Evolutionary conservation across 2,888 invertebrate species (phyloP).

Genomic region (Monopis laevigella): DNA sequence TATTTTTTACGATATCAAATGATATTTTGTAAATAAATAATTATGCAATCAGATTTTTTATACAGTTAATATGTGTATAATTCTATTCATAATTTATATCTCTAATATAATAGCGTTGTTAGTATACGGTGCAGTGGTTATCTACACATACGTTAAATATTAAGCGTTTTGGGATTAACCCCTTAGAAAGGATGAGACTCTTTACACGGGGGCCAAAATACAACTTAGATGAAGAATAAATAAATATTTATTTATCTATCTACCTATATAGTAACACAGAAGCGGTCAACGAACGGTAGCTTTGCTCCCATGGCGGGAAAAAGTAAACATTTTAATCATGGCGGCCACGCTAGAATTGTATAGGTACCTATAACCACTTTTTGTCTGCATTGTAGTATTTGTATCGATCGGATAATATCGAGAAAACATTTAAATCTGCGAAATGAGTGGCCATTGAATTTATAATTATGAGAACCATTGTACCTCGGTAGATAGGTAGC

Average conservation of each 20-base stretch:
- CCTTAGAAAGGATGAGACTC: too few relatives aligned
- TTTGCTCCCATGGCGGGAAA: constrained; percentile 10
- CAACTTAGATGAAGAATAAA: not conserved
- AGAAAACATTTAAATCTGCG: constrained; percentile 10
- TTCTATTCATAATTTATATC: too few relatives aligned
- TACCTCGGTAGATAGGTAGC: too few relatives aligned
- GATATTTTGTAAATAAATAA: too few relatives aligned
- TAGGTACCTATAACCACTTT: not conserved
- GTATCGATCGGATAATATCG: not conserved
- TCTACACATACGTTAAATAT: too few relatives aligned
- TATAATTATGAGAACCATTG: constrained; percentile 8
- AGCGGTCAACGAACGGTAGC: constrained; percentile 9
- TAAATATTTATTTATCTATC: not conserved
- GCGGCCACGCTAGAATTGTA: not conserved
- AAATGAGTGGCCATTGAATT: constrained; percentile 4
- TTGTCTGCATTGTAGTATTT: constrained; percentile 6
- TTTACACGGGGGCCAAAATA: too few relatives aligned
- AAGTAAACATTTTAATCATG: constrained; percentile 9
- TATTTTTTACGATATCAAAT: too few relatives aligned
- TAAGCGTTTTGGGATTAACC: too few relatives aligned
- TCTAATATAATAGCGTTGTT: too few relatives aligned
- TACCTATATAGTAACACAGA: not conserved
- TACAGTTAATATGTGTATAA: too few relatives aligned
- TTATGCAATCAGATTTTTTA: too few relatives aligned
- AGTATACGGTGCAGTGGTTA: too few relatives aligned